Conservation (phyloP, 2,888 invertebrate species). For the Acleris cristana region DNA sequence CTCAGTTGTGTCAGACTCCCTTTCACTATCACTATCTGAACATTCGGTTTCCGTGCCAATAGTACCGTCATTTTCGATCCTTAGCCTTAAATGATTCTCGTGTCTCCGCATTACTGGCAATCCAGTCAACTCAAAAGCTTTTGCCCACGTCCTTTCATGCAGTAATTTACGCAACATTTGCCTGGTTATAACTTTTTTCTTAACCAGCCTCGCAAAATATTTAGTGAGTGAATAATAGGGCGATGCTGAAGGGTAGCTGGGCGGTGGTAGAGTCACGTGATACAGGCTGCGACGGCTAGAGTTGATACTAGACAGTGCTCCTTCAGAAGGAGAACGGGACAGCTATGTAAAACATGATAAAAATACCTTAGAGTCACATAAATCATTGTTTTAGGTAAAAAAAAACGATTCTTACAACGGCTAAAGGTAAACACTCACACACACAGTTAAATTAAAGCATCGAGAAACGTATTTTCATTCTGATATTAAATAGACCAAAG, state of each 20-base stretch:
- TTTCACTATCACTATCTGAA: constrained; percentile 73
- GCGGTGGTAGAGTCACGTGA: constrained; percentile 87
- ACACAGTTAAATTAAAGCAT: too few relatives aligned
- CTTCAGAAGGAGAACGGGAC: constrained; percentile 81
- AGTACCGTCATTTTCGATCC: constrained; percentile 73
- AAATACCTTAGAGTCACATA: constrained; percentile 40
- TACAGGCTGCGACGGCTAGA: constrained; percentile 80
- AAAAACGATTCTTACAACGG: too few relatives aligned
- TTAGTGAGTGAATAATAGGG: constrained; percentile 91
- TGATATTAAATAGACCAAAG: too few relatives aligned
- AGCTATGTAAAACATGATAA: constrained; percentile 74
- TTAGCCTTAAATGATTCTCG: constrained; percentile 72
- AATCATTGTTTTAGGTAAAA: neutral
- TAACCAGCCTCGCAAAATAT: constrained; percentile 89
- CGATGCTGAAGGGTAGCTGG: constrained; percentile 89
- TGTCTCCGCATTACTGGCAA: constrained; percentile 74
- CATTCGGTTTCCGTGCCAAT: constrained; percentile 72
- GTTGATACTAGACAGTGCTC: constrained; percentile 82
- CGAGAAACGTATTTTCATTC: too few relatives aligned
- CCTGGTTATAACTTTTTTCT: constrained; percentile 87
- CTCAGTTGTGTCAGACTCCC: constrained; percentile 71
- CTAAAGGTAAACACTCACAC: too few relatives aligned
- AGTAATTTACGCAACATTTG: constrained; percentile 89
- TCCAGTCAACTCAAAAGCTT: constrained; percentile 76
- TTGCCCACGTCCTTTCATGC: constrained; percentile 84